Conservation (phyloP, 2,888 invertebrate species). For the Nomada fucata region DNA sequence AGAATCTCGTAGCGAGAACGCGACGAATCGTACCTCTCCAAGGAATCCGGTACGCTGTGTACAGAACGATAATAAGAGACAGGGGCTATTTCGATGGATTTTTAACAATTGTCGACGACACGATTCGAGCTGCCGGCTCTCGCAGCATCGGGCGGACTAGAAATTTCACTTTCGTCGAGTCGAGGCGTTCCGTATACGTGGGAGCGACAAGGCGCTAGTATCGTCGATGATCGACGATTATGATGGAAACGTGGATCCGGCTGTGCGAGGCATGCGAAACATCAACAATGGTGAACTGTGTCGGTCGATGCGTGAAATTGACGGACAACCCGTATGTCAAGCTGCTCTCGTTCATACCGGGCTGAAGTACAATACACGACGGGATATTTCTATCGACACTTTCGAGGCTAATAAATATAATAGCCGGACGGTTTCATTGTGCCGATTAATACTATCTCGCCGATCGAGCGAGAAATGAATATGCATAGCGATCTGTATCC, state of each 20-base stretch:
- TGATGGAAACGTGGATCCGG: background rate
- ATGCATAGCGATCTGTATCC: background rate
- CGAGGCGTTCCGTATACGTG: background rate
- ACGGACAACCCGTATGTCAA: conserved; percentile 7
- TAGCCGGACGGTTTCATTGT: background rate
- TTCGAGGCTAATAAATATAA: conserved; percentile 24
- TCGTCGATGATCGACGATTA: conserved; percentile 11
- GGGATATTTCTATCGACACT: conserved; percentile 34
- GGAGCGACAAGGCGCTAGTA: background rate
- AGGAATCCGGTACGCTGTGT: background rate
- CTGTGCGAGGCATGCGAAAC: background rate
- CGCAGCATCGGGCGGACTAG: too few relatives aligned
- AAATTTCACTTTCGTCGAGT: conserved; percentile 11
- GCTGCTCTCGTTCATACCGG: too few relatives aligned
- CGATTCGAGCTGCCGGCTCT: background rate
- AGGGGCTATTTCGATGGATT: background rate
- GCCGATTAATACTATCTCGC: background rate
- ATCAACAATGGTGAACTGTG: background rate
- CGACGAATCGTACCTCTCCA: background rate
- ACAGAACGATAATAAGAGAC: too few relatives aligned
- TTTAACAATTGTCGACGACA: background rate
- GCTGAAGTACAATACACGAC: background rate
- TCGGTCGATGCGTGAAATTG: conserved; percentile 9
- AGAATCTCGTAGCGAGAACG: background rate
- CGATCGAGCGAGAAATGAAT: background rate